A percentile compares a stretch with the other conserved stretches of the same genome.
phyloP scores from a whole-genome alignment of 2,888 invertebrate species.

The Drosophila pegasa region DNA sequence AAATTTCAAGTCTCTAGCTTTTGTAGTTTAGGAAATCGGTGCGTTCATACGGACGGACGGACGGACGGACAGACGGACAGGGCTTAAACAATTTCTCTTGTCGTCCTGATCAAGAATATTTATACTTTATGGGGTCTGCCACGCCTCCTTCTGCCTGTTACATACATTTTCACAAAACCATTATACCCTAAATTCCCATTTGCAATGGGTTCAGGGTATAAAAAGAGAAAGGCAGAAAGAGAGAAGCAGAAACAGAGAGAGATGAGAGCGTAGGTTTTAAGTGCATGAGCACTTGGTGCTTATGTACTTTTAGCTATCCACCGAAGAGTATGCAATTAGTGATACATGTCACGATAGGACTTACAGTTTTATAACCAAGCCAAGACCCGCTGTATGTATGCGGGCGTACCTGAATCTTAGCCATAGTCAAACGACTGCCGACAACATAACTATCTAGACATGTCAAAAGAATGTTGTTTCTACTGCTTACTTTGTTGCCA shows the following conservation, averaged over 20 bases:
- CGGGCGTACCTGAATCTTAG: constrained; percentile 28
- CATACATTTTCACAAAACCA: too few species aligned
- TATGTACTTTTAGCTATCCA: constrained; percentile 29
- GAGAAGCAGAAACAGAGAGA: neutral
- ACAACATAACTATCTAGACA: constrained; percentile 26
- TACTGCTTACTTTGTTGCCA: constrained; percentile 26
- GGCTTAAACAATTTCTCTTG: too few species aligned
- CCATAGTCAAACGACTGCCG: constrained; percentile 30
- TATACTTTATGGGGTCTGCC: too few species aligned
- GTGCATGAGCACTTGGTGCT: constrained; percentile 14
- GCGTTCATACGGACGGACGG: too few species aligned
- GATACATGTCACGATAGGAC: constrained; percentile 56
- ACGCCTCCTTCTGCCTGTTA: too few species aligned
- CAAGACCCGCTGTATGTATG: neutral
- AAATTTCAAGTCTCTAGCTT: too few species aligned
- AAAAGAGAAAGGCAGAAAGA: neutral
- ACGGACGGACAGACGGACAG: too few species aligned
- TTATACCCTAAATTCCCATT: too few species aligned
- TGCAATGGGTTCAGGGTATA: too few species aligned
- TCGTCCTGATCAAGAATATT: too few species aligned
- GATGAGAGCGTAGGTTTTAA: constrained; percentile 3
- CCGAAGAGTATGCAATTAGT: constrained; percentile 31
- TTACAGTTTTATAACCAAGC: constrained; percentile 21
- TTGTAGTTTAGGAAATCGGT: too few species aligned
- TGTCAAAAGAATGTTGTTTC: neutral